phyloP scores from a whole-genome alignment of 2,797 vertebrate species.

The Aselliscus stoliczkanus region DNA sequence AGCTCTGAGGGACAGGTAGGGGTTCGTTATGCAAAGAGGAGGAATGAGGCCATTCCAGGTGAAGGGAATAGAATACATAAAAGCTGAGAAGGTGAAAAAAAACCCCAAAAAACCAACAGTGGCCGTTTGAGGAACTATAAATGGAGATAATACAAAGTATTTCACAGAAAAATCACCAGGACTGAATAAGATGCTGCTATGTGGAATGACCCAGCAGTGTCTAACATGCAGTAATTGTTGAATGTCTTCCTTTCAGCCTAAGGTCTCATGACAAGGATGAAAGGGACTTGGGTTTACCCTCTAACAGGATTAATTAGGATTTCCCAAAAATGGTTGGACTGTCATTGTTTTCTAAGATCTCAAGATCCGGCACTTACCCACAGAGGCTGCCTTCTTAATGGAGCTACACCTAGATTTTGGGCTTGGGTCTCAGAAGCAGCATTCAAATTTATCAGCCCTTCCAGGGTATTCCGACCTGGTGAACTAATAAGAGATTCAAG shows the following conservation, averaged over 20 bases:
- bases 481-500: not conserved
- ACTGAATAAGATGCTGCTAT: not conserved
- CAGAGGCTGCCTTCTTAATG: not conserved
- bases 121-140: not conserved
- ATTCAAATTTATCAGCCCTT: not conserved
- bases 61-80: not conserved
- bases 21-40: not conserved
- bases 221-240: not conserved
- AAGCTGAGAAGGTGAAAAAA: not conserved
- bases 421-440: not conserved
- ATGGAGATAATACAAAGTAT: not conserved
- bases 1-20: not conserved
- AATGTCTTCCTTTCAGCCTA: slow-evolving; percentile 4
- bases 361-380: not conserved
- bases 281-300: not conserved
- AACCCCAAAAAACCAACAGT: not conserved
- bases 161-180: not conserved
- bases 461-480: not conserved
- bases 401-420: not conserved
- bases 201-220: not conserved
- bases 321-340: not conserved
- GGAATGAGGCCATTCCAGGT: not conserved
- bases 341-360: not conserved
- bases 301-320: not conserved
- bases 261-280: not conserved